Conservation (phyloP, 2,113 vertebrate genomes). For the Xenopus laevis region DNA sequence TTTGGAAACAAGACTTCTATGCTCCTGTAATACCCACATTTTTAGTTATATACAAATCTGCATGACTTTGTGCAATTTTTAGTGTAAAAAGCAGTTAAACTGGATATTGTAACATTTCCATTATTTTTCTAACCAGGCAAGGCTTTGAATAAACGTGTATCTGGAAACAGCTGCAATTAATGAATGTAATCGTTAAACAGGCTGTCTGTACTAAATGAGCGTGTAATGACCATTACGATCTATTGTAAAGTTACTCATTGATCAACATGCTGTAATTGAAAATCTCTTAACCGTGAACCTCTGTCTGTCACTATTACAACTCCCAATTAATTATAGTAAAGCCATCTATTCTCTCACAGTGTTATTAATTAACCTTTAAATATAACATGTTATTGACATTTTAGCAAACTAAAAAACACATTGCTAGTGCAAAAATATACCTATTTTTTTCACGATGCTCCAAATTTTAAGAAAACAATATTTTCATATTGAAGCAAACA, state of each 20-base stretch:
- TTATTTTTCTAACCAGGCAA: background rate
- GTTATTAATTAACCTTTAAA: background rate
- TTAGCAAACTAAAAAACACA: too few species aligned
- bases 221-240: slow-evolving; percentile 7
- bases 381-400: too few species aligned
- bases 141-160: background rate
- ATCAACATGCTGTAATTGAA: slow-evolving; percentile 17
- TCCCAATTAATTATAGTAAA: background rate
- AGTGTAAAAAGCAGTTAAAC: too few species aligned
- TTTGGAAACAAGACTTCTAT: too few species aligned
- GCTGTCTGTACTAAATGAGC: slow-evolving; percentile 4
- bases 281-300: slow-evolving; percentile 32
- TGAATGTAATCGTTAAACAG: slow-evolving; percentile 40
- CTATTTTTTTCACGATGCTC: too few species aligned
- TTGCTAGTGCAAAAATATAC: too few species aligned
- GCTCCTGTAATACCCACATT: too few species aligned
- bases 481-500: too few species aligned
- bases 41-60: too few species aligned
- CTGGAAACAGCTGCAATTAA: slow-evolving; percentile 11
- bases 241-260: slow-evolving; percentile 32
- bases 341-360: background rate
- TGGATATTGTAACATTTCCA: background rate
- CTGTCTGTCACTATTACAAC: background rate
- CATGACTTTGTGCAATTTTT: too few species aligned
- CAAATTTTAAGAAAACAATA: too few species aligned